These are phyloP conservation scores for Columbina picui DNA, from an alignment of 2,113 vertebrate genomes.

Conservation along the genomic window DNA sequence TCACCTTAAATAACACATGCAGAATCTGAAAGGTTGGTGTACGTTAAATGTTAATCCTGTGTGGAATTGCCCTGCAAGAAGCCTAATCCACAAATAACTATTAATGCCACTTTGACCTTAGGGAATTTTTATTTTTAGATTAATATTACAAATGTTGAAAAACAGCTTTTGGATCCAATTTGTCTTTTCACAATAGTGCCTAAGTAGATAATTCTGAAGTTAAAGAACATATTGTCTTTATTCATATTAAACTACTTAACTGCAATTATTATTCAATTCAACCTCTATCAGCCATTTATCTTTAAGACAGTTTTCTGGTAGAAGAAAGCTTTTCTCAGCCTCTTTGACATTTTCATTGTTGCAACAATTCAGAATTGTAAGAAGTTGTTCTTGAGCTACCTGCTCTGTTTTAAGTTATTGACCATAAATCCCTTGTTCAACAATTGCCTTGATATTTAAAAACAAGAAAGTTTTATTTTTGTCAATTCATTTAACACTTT, in stretches of 20 bases:
- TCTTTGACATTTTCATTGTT: background rate
- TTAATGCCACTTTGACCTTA: background rate
- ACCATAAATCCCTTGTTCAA: background rate
- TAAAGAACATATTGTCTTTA: constrained; percentile 3
- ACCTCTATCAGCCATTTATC: background rate
- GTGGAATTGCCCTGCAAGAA: background rate
- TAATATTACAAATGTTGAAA: background rate
- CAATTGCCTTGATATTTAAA: background rate
- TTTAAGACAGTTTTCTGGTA: background rate
- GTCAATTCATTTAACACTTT: background rate
- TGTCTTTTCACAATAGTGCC: background rate
- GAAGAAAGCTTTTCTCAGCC: background rate
- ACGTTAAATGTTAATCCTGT: background rate
- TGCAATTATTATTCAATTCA: constrained; percentile 16
- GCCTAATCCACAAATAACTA: background rate
- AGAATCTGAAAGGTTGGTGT: background rate
- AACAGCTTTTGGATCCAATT: background rate
- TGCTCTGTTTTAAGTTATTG: background rate
- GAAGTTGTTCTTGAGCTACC: background rate
- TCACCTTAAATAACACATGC: background rate
- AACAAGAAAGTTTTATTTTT: background rate
- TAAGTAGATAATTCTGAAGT: constrained; percentile 5
- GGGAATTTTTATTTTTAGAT: background rate
- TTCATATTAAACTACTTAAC: background rate
- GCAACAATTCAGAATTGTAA: background rate